Conservation (phyloP, 2,797 vertebrate genomes). For the Eremophila alpestris region DNA sequence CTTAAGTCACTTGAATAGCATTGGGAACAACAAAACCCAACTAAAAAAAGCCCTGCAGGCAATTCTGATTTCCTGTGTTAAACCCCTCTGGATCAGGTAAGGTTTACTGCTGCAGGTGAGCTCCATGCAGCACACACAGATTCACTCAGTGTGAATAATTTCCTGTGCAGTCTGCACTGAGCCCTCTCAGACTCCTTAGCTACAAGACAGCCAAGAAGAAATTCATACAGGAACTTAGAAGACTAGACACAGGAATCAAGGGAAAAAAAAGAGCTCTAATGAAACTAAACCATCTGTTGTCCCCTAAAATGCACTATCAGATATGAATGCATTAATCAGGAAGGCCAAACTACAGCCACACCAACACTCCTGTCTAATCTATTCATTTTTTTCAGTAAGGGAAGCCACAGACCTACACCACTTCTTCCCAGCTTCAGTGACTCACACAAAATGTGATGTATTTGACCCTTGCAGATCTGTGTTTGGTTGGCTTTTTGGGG, state of each 20-base stretch:
- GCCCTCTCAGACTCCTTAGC: background rate
- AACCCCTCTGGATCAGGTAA: background rate
- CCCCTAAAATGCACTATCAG: background rate
- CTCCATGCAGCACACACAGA: background rate
- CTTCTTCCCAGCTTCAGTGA: background rate
- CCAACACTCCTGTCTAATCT: background rate
- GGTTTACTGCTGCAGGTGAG: background rate
- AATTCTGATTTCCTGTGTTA: background rate
- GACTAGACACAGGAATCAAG: background rate
- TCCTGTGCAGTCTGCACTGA: background rate
- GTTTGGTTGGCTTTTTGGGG: background rate
- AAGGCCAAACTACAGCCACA: background rate
- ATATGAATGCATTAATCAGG: background rate
- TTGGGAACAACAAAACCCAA: background rate
- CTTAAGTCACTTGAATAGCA: background rate
- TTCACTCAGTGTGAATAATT: background rate
- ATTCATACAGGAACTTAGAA: background rate
- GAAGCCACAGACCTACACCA: background rate
- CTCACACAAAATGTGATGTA: background rate
- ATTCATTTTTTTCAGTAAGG: background rate
- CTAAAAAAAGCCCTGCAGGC: background rate
- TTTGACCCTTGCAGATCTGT: background rate
- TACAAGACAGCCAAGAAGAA: background rate
- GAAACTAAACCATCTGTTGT: background rate
- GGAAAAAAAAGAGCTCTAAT: background rate